phyloP scores from a whole-genome alignment of 1,140 invertebrate genomes.

The Zaprionus africanus region DNA sequence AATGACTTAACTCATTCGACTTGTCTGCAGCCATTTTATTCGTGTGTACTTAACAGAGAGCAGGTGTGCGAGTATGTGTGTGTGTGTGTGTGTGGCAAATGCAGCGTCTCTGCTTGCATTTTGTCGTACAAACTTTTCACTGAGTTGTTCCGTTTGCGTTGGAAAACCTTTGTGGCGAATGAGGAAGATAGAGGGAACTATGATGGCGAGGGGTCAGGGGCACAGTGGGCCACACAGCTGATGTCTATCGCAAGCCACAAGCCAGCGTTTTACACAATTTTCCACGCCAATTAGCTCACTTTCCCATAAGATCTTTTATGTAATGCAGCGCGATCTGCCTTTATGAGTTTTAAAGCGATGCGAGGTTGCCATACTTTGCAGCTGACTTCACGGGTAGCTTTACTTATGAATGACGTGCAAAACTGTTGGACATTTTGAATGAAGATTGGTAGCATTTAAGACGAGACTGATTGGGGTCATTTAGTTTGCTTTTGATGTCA shows the following conservation, averaged over 20 bases:
- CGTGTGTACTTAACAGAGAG: constrained; percentile 16
- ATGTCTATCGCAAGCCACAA: constrained; percentile 34
- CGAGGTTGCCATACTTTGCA: constrained; percentile 21
- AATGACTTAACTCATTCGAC: constrained; percentile 64
- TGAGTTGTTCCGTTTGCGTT: constrained; percentile 57
- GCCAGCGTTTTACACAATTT: constrained; percentile 48
- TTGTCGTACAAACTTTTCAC: constrained; percentile 51
- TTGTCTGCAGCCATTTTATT: constrained; percentile 54
- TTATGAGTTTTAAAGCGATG: constrained; percentile 39
- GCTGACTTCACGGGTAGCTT: not conserved
- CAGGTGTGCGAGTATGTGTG: constrained; percentile 24
- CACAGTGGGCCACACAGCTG: constrained; percentile 12
- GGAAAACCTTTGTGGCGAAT: constrained; percentile 10
- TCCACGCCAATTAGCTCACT: constrained; percentile 74
- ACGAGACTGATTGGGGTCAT: no score
- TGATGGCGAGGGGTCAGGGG: constrained; percentile 23
- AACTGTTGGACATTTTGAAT: not conserved
- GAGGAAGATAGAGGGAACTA: constrained; percentile 1
- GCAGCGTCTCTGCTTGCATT: constrained; percentile 39
- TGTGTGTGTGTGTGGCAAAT: constrained; percentile 31
- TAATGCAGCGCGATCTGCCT: constrained; percentile 40
- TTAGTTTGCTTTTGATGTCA: no score
- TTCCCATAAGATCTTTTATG: constrained; percentile 59
- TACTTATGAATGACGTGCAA: not conserved
- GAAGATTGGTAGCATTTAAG: not conserved